phyloP scores from a whole-genome alignment of 2,888 invertebrate species.

The Bibio marci region DNA sequence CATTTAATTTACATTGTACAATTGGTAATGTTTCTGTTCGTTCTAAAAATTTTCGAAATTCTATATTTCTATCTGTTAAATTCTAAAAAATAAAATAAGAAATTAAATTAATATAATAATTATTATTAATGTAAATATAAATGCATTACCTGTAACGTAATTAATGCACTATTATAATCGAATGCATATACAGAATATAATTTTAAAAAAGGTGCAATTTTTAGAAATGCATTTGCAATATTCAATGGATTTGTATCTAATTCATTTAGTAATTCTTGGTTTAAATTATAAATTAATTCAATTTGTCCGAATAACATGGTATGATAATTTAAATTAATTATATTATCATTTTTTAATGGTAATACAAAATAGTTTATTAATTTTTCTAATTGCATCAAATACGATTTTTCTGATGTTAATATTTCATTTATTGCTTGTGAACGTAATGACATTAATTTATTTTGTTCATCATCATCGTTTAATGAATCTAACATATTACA shows the following conservation, averaged over 20 bases:
- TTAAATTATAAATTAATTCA: conserved; percentile 43
- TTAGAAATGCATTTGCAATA: conserved; percentile 46
- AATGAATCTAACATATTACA: conserved; percentile 36
- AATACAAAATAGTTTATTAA: conserved; percentile 45
- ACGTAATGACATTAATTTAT: conserved; percentile 24
- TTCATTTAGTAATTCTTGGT: conserved; percentile 40
- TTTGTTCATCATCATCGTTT: conserved; percentile 16
- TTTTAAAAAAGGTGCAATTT: conserved; percentile 60
- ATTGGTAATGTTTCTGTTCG: conserved; percentile 51
- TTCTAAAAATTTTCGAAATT: conserved; percentile 38
- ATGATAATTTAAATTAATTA: conserved; percentile 33
- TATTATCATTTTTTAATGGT: conserved; percentile 34
- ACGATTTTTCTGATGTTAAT: conserved; percentile 48
- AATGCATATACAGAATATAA: conserved; percentile 62
- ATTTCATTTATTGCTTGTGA: conserved; percentile 49
- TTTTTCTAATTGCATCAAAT: conserved; percentile 46
- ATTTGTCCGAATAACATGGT: conserved; percentile 44
- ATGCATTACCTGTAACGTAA: conserved; percentile 37
- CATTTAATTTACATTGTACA: conserved; percentile 48
- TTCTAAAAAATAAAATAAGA: conserved; percentile 22
- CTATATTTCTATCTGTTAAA: conserved; percentile 32
- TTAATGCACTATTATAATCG: conserved; percentile 46
- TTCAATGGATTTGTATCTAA: conserved; percentile 36
- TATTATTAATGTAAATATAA: no score
- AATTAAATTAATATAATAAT: not conserved